A percentile compares a stretch with the other conserved stretches of the same genome.
These are phyloP conservation scores for Atherinosoma microstoma DNA, from an alignment of 2,797 vertebrate species.

Conservation along the genomic window DNA sequence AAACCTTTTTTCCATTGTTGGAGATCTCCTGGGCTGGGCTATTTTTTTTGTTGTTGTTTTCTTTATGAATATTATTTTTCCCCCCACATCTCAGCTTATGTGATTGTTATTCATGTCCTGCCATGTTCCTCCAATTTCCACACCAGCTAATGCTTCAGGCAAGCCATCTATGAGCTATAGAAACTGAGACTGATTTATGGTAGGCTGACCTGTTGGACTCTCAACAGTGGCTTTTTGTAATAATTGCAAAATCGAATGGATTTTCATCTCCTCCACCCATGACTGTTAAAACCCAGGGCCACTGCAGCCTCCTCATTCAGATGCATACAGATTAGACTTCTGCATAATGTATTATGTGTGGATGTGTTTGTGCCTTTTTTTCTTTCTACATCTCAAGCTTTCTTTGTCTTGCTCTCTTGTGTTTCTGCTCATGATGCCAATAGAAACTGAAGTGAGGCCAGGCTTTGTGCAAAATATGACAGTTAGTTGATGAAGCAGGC, in stretches of 20 bases:
- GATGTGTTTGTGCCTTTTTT: not conserved
- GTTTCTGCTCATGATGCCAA: slow-evolving; percentile 7
- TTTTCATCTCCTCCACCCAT: slow-evolving; percentile 43
- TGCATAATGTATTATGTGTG: not conserved
- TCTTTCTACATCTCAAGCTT: not conserved
- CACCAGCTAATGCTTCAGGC: slow-evolving; percentile 1
- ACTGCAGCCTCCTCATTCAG: slow-evolving; percentile 12
- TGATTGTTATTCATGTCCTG: slow-evolving; percentile 35
- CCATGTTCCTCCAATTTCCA: slow-evolving; percentile 23
- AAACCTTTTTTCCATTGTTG: not conserved
- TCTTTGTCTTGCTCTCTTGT: slow-evolving; percentile 13
- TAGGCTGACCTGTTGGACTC: slow-evolving; percentile 39
- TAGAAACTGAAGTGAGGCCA: not conserved
- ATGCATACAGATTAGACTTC: slow-evolving; percentile 29
- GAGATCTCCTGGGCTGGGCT: slow-evolving; percentile 11
- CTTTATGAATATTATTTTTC: not conserved
- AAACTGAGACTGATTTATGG: slow-evolving; percentile 34
- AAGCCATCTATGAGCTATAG: not conserved
- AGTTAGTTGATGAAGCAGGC: not conserved
- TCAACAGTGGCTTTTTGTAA: slow-evolving; percentile 39
- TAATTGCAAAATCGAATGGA: slow-evolving; percentile 58
- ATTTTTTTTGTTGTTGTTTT: slow-evolving; percentile 34
- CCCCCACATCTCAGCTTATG: slow-evolving; percentile 40
- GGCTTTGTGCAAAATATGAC: slow-evolving; percentile 9
- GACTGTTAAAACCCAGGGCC: slow-evolving; percentile 17